Conservation (phyloP, 2,113 vertebrate genomes). For the Plecturocebus donacophilus region DNA sequence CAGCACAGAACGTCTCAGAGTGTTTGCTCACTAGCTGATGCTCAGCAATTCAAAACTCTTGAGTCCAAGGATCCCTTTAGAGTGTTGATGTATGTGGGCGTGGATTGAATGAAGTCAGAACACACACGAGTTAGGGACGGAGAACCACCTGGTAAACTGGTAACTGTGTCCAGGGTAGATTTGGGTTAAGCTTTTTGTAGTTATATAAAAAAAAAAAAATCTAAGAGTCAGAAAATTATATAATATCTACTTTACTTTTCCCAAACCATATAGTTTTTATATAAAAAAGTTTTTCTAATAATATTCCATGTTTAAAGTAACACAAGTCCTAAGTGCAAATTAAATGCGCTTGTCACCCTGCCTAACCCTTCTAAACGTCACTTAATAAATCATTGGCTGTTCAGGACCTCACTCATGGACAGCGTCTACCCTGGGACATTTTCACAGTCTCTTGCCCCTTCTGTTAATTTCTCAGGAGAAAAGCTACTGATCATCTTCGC, state of each 20-base stretch:
- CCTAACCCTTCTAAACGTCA: not conserved
- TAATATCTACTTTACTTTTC: not conserved
- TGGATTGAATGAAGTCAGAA: not conserved
- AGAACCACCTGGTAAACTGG: not conserved
- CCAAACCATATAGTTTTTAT: not conserved
- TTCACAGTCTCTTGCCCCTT: not conserved
- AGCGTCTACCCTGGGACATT: not conserved
- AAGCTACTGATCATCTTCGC: too few relatives aligned
- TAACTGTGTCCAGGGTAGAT: not conserved
- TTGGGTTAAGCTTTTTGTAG: not conserved
- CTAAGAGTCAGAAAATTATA: not conserved
- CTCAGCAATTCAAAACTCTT: not conserved
- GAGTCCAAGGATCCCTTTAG: not conserved
- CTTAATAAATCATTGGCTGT: not conserved
- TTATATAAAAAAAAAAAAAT: not conserved
- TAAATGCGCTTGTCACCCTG: not conserved
- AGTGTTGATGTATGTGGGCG: not conserved
- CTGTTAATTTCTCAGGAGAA: not conserved
- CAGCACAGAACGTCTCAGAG: not conserved
- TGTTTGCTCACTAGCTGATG: not conserved
- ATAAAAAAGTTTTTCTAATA: not conserved
- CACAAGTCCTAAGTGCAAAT: not conserved
- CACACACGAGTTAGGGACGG: not conserved
- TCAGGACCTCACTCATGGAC: not conserved
- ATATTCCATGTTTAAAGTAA: not conserved